Evolutionary conservation across 2,888 invertebrate genomes (phyloP), one percentile per base, ranked within the genome.

Genomic region (Drosophila macrothrix): DNA sequence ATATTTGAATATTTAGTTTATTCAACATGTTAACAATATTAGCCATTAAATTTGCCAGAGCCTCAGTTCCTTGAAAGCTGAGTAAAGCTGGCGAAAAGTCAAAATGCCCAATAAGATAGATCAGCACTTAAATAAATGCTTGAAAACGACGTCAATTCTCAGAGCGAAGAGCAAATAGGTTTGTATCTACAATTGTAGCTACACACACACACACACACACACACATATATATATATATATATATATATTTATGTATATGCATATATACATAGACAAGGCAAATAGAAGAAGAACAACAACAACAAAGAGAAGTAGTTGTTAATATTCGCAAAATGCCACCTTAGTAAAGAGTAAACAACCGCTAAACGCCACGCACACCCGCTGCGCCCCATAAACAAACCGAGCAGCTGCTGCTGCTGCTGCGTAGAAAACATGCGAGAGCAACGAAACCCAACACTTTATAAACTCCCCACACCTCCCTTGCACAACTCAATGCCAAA

Each of bases 351-450:
- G 62, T 35, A 22, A 41, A 54, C 29, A 5, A 39, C 58, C 52
- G 41, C 67, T 31, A 16, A 50, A 5, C 61, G 28, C 43, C 50
- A 43, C 66, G 35, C 37, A 37, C 50, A 35, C 50, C 49, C 55
- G 53, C 46, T 43, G 61, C 37, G 52, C 10, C 56, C 56, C 35
- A 58, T 58, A 58, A 66, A 52, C 49, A 65, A 25, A 59, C 22
- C 61, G 50, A 63, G 54, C 67, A 66, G 69, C 69, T 33, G 60
- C 73, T 55, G 76, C 75, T 71, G 76, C 73, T 71, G 83, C 86
- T 86, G 86, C 87, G 87, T 82, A 82, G 61, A 82, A 81, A 61
- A 68, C 10, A 66, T 59, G 74, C 67, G 69, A 82, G 80, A 81
- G 80, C 50, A 52, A 62, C 55, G 56, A 65, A 77, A 65, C 55